These are phyloP conservation scores for Acleris sparsana DNA, from an alignment of 2,888 invertebrate species.

Conservation along the genomic window DNA sequence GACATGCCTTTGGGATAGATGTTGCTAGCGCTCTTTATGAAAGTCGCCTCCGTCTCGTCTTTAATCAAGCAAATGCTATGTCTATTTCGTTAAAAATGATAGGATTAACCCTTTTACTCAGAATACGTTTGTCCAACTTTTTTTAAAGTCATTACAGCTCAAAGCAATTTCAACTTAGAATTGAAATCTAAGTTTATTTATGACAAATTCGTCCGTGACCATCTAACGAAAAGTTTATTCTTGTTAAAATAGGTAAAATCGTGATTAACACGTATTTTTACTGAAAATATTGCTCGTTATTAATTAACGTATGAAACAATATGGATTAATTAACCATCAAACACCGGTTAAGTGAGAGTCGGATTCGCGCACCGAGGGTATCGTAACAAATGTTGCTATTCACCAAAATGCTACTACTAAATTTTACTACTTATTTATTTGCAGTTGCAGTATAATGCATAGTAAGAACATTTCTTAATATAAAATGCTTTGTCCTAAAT, in stretches of 20 bases:
- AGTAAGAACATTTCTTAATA: too few relatives aligned
- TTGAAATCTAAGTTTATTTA: constrained; percentile 70
- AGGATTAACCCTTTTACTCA: constrained; percentile 63
- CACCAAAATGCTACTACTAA: too few relatives aligned
- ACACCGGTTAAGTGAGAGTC: too few relatives aligned
- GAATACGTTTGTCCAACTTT: constrained; percentile 70
- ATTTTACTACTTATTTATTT: too few relatives aligned
- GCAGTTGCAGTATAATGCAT: too few relatives aligned
- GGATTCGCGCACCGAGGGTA: too few relatives aligned
- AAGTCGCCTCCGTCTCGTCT: constrained; percentile 52
- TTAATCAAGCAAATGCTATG: constrained; percentile 64
- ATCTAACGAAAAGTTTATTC: background rate
- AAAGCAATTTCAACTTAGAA: constrained; percentile 67
- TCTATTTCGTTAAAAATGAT: constrained; percentile 67
- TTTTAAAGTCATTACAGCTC: constrained; percentile 74
- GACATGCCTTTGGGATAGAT: constrained; percentile 42
- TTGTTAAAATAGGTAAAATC: background rate
- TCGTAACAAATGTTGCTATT: too few relatives aligned
- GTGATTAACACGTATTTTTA: too few relatives aligned
- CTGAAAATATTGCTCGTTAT: too few relatives aligned
- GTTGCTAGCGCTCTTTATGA: constrained; percentile 47
- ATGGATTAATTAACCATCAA: too few relatives aligned
- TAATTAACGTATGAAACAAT: too few relatives aligned
- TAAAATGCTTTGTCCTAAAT: too few relatives aligned
- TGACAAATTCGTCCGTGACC: constrained; percentile 41